Conservation (phyloP, 2,113 vertebrate genomes). For the Trematomus loennbergii region DNA sequence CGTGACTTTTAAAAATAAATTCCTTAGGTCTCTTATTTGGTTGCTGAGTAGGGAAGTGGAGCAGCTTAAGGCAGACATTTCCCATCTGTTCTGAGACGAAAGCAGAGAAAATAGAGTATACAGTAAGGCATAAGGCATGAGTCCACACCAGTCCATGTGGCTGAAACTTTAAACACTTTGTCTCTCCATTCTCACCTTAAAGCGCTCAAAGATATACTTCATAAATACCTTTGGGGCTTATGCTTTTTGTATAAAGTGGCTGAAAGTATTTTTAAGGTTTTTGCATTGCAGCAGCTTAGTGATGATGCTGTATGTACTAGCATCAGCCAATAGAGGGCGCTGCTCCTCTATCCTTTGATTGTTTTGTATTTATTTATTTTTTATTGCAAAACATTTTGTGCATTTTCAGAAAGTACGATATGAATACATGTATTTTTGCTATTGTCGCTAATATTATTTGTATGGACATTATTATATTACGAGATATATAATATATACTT, state of each 20-base stretch:
- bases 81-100: slow-evolving; percentile 3
- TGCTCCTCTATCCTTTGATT: background rate
- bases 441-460: background rate
- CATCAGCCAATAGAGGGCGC: background rate
- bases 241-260: background rate
- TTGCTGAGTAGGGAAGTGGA: slow-evolving; percentile 9
- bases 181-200: background rate
- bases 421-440: background rate
- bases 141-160: background rate
- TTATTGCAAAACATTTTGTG: background rate
- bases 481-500: too few species aligned
- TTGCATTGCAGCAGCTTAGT: background rate
- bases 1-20: too few species aligned
- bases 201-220: background rate
- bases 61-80: slow-evolving; percentile 15
- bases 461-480: background rate
- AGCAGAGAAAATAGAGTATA: background rate
- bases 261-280: background rate
- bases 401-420: background rate
- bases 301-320: background rate
- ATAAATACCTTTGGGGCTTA: background rate
- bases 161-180: background rate
- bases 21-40: too few species aligned
- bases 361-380: background rate
- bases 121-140: slow-evolving; percentile 32